Evolutionary conservation across 92 coral and sea anemone genomes (phyloP), one percentile per base, ranked within the genome.

Genomic region (Porites divaricata): DNA sequence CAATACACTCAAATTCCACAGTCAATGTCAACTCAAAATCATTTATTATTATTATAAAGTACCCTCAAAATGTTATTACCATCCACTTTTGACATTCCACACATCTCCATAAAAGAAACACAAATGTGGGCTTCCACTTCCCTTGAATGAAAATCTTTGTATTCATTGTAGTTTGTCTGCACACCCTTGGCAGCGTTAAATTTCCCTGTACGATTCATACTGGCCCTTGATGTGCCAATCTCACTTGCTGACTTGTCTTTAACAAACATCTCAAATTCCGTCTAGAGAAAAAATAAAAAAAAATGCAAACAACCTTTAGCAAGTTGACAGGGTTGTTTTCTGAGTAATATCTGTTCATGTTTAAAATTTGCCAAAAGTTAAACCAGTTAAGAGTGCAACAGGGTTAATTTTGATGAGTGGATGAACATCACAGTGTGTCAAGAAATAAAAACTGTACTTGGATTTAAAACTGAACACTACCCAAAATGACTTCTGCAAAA

Each of bases 91-190:
- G 77, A 58, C 87, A 90, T 80, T 62, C 81, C 80, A 17, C 69
- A 54, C 89, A 87, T 78, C 58, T 83, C 84, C 87, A 82, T 88
- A 28, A 88, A 88, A 51, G 91, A 81, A 20, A 87, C 72, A 70
- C 87, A 82, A 0, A 90, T 82, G 24, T 90, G 93, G 22, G 85
- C 93, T 28, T 86, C 90, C 45, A 86, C 65, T 75, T 90, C 90
- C 24, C 85, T 50, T 26, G 57, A 75, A 49, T 90, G 88, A 52
- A 90, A 90, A 57, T 90, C 93, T 45, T 72, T 85, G 82, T 90
- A 86, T 41, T 83, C 93, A 59, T 90, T 90, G 72, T 59, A 86
- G 35, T 90, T 51, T 22, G 77, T 67, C 17, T 86, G 53, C 5
- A 72, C 85, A 13, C 88, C 93, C 79, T 90, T 83, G 1, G 85